Base-by-base conservation (phyloP, 2,888 invertebrate genomes). In the Drosophila colorata region DNA sequence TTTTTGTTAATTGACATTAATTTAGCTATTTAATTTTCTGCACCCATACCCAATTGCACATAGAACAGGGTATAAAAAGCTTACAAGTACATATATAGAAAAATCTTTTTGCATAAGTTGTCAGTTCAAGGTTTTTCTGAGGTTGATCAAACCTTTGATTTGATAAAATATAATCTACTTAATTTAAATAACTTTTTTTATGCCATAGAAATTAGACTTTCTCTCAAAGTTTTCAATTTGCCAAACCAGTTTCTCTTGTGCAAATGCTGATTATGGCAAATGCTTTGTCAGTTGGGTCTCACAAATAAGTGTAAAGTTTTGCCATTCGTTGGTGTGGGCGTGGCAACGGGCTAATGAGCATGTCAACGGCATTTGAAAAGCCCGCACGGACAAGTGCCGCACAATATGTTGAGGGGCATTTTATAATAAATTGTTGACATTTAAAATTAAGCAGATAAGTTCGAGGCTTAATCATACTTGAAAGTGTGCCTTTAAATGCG, bases 371-470 rank as follows among this genome's bases (percentile, higher is more conserved):
- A 51, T 46, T 63, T 51, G 18, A 46, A 44, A 40, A 37, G 40
- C 18, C 35, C n/a, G 14, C 38, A 35, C 31, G 48, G 40, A 53
- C 43, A 48, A 70, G 66, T 47, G 55, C 28, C 66, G 43, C 40
- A 47, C 23, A 63, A 69, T 13, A 63, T 55, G 58, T 72, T 41
- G 49, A 60, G 14, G 47, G 58, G 40, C 56, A 60, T 28, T 74
- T 65, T 68, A 58, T 74, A 68, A 80, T 70, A 77, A 80, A 66
- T 79, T 74, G 78, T 69, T 78, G 78, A 81, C 81, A 80, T 69
- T 79, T 64, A 43, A 70, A 80, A 80, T 79, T 80, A 80, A 66
- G 74, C 78, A 78, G 63, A 77, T 69, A 43, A 64, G 51, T 69
- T 52, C 14, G 48, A 64, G 71, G 33, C 52, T 41, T 31, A 13